A percentile compares a stretch with the other conserved stretches of the same genome.
Conservation (phyloP, 2,113 vertebrate species). For the Vombatus ursinus region DNA sequence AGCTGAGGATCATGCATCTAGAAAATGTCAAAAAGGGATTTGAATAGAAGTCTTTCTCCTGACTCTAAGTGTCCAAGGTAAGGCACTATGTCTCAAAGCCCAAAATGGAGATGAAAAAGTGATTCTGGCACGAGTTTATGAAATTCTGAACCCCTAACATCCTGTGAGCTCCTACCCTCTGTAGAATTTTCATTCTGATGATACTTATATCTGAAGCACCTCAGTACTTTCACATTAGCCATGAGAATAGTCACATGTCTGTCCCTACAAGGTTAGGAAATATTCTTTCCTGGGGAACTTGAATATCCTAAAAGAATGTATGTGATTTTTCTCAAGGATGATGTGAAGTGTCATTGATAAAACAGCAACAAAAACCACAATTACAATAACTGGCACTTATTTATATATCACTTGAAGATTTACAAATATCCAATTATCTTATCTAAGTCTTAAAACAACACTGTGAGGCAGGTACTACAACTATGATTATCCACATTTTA, state of each 20-base stretch:
- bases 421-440: not conserved
- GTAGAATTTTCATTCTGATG: not conserved
- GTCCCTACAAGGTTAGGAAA: not conserved
- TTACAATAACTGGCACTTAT: not conserved
- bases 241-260: not conserved
- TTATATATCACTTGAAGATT: not conserved
- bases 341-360: not conserved
- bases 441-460: not conserved
- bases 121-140: not conserved
- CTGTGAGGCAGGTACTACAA: not conserved
- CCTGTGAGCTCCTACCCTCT: not conserved
- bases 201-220: not conserved
- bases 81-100: not conserved
- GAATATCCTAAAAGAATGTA: not conserved
- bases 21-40: not conserved
- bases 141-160: not conserved
- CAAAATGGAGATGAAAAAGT: not conserved
- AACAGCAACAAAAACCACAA: not conserved
- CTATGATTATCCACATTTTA: not conserved
- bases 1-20: not conserved
- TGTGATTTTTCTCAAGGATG: not conserved
- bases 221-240: not conserved
- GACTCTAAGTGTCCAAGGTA: not conserved
- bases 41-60: not conserved
- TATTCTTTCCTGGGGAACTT: not conserved